Evolutionary conservation across 1,140 invertebrate species (phyloP), one percentile per base, ranked within the genome.

Genomic region (Cheumatopsyche charites): DNA sequence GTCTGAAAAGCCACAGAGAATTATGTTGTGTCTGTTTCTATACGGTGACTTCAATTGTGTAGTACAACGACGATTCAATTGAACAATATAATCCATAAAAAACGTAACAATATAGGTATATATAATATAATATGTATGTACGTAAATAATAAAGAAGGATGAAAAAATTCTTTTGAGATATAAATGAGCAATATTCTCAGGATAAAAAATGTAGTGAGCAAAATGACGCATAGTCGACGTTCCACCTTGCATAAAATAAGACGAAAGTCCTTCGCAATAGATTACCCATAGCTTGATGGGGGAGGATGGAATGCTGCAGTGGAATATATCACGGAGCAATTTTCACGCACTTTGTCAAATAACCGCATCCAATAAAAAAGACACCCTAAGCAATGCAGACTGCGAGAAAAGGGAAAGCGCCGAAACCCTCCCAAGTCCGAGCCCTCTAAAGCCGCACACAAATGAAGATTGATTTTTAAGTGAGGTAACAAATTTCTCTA

Each of bases 281-380:
- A 73, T 73, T 67, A 52, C 66, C 72, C 55, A 49, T 63, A 55
- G 45, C 29, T 42, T 67, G 63, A 65, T 41, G 70, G 49, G 36
- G 17, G 12, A 23, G 49, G n/a, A n/a, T n/a, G n/a, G 29, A 65
- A 29, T 36, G 66, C 41, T 36, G 23, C 21, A 58, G 7, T 23
- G 7, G 36, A 42, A 65, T 73, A 65, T 61, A 69, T 73, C 72
- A 73, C 47, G 49, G 67, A 52, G 52, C 68, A 73, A 73, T 73
- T 73, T 70, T 63, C 61, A 73, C 68, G 72, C 72, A 73, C 72
- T 73, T 73, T 66, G 68, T 52, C 62, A 69, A 73, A 73, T 73
- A 70, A 73, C 42, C 29, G 63, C 36, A 49, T 29, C 19, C 62
- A 70, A 70, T 70, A 70, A 70, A 67, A 62, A 67, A 58, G 17